Conservation (phyloP, 1,140 invertebrate genomes). For the Cotesia chilonis region DNA sequence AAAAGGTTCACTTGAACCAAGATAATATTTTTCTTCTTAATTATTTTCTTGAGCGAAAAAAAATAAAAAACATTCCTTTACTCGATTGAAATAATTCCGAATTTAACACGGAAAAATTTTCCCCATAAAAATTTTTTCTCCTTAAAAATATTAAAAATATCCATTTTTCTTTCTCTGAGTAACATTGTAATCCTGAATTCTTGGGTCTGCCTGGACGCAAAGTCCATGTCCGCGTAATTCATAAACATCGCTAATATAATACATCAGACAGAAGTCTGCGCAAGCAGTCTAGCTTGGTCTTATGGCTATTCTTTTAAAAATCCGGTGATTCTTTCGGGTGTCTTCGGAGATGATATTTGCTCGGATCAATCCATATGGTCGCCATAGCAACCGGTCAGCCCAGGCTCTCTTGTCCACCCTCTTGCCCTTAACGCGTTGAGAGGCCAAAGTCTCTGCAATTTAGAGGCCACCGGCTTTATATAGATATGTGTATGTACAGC, state of each 20-base stretch:
- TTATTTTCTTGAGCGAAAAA: too few relatives aligned
- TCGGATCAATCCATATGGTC: slow-evolving; percentile 65
- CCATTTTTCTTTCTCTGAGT: too few relatives aligned
- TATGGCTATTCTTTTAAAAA: slow-evolving; percentile 54
- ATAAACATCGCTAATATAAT: not conserved
- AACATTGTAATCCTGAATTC: too few relatives aligned
- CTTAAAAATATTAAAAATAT: too few relatives aligned
- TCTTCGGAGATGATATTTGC: slow-evolving; percentile 65
- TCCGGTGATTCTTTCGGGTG: slow-evolving; percentile 62
- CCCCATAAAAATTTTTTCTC: too few relatives aligned
- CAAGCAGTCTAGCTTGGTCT: slow-evolving; percentile 32
- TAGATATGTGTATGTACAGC: slow-evolving; percentile 6
- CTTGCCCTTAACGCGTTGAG: slow-evolving; percentile 21
- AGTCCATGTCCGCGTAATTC: too few relatives aligned
- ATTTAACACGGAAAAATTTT: too few relatives aligned
- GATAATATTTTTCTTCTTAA: too few relatives aligned
- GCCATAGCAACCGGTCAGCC: slow-evolving; percentile 62
- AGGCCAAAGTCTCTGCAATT: slow-evolving; percentile 12
- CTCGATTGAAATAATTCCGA: too few relatives aligned
- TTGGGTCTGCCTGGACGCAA: too few relatives aligned
- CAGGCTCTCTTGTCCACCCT: slow-evolving; percentile 52
- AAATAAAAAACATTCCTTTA: too few relatives aligned
- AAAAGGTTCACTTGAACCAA: too few relatives aligned
- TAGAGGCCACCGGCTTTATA: not conserved
- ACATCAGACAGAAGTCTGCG: not conserved